Evolutionary conservation across 2,113 vertebrate genomes (phyloP).

Genomic region (Burhinus oedicnemus): DNA sequence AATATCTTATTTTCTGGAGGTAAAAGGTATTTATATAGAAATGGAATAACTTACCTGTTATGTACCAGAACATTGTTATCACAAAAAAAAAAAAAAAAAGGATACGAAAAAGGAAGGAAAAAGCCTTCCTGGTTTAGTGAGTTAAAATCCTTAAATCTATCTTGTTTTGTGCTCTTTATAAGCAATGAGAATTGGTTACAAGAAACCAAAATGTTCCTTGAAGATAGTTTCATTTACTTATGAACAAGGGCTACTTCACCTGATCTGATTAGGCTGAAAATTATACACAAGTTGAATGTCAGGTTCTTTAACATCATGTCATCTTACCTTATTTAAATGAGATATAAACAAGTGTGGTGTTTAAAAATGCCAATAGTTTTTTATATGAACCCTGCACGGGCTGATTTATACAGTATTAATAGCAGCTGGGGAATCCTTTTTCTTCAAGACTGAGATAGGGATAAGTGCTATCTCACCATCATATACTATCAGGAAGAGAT

Average conservation of each 20-base stretch:
- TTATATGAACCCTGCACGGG: not conserved
- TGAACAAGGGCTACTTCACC: not conserved
- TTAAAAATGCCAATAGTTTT: not conserved
- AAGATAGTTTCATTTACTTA: not conserved
- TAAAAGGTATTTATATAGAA: not conserved
- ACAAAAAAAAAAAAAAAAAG: not conserved
- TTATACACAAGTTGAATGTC: not conserved
- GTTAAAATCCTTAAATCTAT: not conserved
- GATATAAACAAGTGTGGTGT: not conserved
- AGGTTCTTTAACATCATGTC: not conserved
- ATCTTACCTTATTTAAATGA: not conserved
- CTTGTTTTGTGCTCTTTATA: not conserved
- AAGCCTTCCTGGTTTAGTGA: not conserved
- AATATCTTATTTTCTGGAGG: not conserved
- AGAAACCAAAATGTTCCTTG: not conserved
- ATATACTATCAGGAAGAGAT: not conserved
- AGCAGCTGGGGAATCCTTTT: not conserved
- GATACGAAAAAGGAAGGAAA: not conserved
- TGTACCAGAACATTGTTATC: not conserved
- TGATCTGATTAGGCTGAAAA: not conserved
- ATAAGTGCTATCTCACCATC: not conserved
- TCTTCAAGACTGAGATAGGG: not conserved
- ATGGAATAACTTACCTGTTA: not conserved
- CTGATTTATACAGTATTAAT: not conserved
- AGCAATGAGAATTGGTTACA: not conserved